phyloP scores from a whole-genome alignment of 2,888 invertebrate species.

The Agrochola lychnidis region DNA sequence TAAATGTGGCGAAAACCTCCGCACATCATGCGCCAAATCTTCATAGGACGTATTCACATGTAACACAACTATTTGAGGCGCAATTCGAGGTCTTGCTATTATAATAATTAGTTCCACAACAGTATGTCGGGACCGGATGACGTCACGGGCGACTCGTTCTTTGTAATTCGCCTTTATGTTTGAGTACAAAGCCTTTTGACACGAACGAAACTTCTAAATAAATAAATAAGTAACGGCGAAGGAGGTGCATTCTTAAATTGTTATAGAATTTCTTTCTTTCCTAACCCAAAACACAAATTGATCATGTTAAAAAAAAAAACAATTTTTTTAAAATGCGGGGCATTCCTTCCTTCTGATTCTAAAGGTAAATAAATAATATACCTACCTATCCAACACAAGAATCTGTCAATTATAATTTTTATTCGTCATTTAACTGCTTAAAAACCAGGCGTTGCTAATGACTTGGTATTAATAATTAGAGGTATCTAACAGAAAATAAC shows the following conservation, averaged over 20 bases:
- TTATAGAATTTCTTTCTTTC: not conserved
- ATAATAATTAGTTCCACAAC: constrained; percentile 46
- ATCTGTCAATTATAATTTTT: not conserved
- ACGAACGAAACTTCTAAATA: constrained; percentile 6
- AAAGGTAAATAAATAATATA: not conserved
- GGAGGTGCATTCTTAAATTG: not conserved
- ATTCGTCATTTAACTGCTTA: not conserved
- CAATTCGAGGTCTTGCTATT: constrained; percentile 36
- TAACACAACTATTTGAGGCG: constrained; percentile 30
- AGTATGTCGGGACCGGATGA: constrained; percentile 39
- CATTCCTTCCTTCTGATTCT: not conserved
- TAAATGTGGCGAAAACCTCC: constrained; percentile 58
- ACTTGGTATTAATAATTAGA: not conserved
- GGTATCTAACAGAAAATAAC: not conserved
- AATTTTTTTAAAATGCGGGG: too few species aligned
- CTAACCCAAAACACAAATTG: not conserved
- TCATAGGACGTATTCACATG: constrained; percentile 48
- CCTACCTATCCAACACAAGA: not conserved
- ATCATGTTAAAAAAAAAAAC: too few species aligned
- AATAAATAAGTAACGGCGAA: not conserved
- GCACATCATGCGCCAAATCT: constrained; percentile 64
- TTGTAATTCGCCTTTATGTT: constrained; percentile 39
- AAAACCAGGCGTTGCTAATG: not conserved
- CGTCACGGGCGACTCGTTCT: constrained; percentile 52
- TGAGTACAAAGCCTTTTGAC: constrained; percentile 33